These are phyloP conservation scores for Porites divaricata DNA, from an alignment of 92 coral and sea anemone genomes.

Conservation along the genomic window DNA sequence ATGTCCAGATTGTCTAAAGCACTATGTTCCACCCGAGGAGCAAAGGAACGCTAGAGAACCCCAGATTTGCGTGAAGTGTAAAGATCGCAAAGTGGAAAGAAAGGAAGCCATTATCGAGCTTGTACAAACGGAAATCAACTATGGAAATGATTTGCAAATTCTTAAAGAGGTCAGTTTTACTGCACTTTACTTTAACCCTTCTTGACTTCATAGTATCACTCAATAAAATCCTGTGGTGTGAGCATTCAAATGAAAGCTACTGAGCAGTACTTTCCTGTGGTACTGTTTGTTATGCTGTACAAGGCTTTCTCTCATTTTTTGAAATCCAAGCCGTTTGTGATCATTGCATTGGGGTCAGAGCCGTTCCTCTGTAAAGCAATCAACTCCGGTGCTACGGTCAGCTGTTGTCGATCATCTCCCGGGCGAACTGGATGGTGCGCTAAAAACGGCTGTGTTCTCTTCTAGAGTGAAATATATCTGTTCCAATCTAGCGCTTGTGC, in stretches of 20 bases:
- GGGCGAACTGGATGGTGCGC: conserved; percentile 51
- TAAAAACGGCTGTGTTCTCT: conserved; percentile 53
- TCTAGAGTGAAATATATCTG: conserved; percentile 72
- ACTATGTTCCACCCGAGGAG: conserved; percentile 55
- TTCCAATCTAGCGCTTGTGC: conserved; percentile 58
- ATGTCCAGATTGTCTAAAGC: conserved; percentile 90
- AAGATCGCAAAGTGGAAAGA: conserved; percentile 85
- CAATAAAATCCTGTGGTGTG: too few relatives aligned
- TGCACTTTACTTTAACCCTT: background rate
- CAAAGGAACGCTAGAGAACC: background rate
- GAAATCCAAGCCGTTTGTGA: conserved; percentile 63
- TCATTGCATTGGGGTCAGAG: conserved; percentile 61
- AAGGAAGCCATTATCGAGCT: conserved; percentile 96
- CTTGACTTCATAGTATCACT: too few relatives aligned
- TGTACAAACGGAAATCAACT: conserved; percentile 95
- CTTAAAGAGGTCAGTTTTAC: conserved; percentile 80
- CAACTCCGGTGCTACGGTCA: conserved; percentile 42
- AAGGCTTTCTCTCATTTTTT: conserved; percentile 27
- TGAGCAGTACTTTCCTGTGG: too few relatives aligned
- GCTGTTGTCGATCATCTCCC: conserved; percentile 57
- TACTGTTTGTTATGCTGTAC: too few relatives aligned
- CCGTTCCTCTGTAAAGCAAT: conserved; percentile 57
- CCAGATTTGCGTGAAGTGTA: conserved; percentile 84
- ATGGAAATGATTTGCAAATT: conserved; percentile 92
- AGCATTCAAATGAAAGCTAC: too few relatives aligned